Base-by-base conservation (phyloP, 2,888 invertebrate species). In the Tridacna gigas region DNA sequence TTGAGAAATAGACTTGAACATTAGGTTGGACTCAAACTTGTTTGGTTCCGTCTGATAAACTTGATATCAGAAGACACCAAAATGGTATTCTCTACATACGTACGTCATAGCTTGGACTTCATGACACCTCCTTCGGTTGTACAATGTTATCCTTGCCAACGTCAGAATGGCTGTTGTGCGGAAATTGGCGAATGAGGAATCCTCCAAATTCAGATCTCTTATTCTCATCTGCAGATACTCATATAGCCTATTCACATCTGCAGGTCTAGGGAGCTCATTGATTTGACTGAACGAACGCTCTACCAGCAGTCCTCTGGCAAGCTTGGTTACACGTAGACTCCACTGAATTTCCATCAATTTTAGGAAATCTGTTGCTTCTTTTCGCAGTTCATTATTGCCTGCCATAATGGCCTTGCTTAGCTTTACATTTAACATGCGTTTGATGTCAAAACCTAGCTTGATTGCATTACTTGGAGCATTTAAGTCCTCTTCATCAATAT, bases 91-190 rank as follows among this genome's bases (percentile, higher is more conserved):
- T n/a, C n/a, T 63, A 13, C 18, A 74, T 22, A 77, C 81, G 74
- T 74, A 88, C 86, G 61, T 82, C 73, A 88, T 69, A 66, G 86
- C 86, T 61, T 86, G 83, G 15, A 88, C 78, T 80, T 88, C 86
- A 51, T 86, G 84, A 73, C 84, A 80, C 48, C 88, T 77, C 67
- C 88, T 82, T 45, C 86, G 66, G 65, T 88, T 88, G 77, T 83
- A 88, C 51, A 80, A 73, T 15, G 84, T 78, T 7, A 88, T 26
- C 61, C 84, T 71, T 37, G 86, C 74, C 74, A 83, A 74, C 37
- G 83, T 63, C 12, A 88, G 69, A 15, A 81, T 60, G 15, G 78
- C 84, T 66, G 67, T 75, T 65, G 65, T 74, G 48, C 80, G 37
- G 79, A 69, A 86, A 47, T 79, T 85, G 25, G 37, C 71, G 60